Evolutionary conservation across 1,140 invertebrate species (phyloP), one percentile per base, ranked within the genome.

Genomic region (Himalopsyche phryganea): DNA sequence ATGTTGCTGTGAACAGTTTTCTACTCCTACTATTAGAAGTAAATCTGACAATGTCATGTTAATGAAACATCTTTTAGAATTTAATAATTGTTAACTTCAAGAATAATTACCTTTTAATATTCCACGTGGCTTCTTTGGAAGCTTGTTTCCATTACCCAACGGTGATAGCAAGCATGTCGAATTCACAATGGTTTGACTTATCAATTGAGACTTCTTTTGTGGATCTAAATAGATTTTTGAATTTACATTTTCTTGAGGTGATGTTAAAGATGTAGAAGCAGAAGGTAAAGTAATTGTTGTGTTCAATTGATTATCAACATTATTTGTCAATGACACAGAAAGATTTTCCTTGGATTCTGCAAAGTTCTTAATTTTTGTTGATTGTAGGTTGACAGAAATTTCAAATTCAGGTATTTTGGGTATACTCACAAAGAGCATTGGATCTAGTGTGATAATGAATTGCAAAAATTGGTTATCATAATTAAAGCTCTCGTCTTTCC

Each of bases 141-240:
- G 9, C 1, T 50, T 33, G 18, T 58, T 49, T 1, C 38, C 40
- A 14, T 28, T 36, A 38, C 28, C 6, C 14, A 58, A 58, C 6
- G 55, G 50, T 1, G 69, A 67, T 33, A 78, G 51, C 6, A 76
- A 73, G 63, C 77, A 77, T 0, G 76, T 78, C 0, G 75, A 76
- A 61, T 78, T 77, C 56, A 78, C 65, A 52, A 71, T 66, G 2
- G 68, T 71, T 0, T 70, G 67, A 52, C 77, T 70, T 13, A 78
- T 70, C 0, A 53, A 18, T 17, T 61, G 48, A 4, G 19, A 1
- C n/a, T 18, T 10, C 6, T 45, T 17, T 2, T 15, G 2, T 6
- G 42, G 42, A 4, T 3, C 17, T 5, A 19, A 4, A 4, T 17
- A 17, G 11, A 15, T 45, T 2, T 4, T 17, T 5, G 17, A 11